These are phyloP conservation scores for Sebastes ruberrimus DNA, from an alignment of 2,797 vertebrate genomes.

Conservation along the genomic window DNA sequence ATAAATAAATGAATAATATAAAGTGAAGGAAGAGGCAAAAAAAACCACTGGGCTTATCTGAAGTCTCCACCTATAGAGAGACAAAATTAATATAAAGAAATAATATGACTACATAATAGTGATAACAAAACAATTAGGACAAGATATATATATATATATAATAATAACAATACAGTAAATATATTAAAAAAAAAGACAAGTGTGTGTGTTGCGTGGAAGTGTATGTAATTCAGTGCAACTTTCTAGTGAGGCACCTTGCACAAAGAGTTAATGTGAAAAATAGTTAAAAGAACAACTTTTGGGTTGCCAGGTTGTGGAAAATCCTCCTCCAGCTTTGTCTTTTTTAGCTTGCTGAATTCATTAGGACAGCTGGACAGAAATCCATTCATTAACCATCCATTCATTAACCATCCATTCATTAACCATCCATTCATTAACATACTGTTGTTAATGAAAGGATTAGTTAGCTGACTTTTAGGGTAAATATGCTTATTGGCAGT, in stretches of 20 bases:
- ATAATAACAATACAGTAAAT: too few species aligned
- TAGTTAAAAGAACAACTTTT: conserved; percentile 14
- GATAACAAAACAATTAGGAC: too few species aligned
- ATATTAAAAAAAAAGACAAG: too few species aligned
- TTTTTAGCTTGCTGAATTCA: not conserved
- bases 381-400: not conserved
- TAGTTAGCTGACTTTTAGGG: not conserved
- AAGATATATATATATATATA: too few species aligned
- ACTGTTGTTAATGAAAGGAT: not conserved
- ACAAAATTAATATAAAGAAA: too few species aligned
- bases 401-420: not conserved
- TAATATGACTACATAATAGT: too few species aligned
- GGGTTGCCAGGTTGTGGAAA: conserved; percentile 44
- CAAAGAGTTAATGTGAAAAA: not conserved
- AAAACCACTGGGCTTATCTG: too few species aligned
- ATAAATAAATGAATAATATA: too few species aligned
- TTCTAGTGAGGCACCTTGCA: not conserved
- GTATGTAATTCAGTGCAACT: not conserved
- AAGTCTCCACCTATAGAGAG: too few species aligned
- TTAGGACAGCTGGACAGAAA: not conserved
- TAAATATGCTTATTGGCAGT: not conserved
- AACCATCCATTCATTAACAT: not conserved
- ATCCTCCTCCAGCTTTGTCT: conserved; percentile 1
- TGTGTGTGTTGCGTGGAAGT: too few species aligned
- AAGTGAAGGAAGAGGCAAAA: too few species aligned